phyloP scores from a whole-genome alignment of 2,113 vertebrate species.

The Octodon degus region DNA sequence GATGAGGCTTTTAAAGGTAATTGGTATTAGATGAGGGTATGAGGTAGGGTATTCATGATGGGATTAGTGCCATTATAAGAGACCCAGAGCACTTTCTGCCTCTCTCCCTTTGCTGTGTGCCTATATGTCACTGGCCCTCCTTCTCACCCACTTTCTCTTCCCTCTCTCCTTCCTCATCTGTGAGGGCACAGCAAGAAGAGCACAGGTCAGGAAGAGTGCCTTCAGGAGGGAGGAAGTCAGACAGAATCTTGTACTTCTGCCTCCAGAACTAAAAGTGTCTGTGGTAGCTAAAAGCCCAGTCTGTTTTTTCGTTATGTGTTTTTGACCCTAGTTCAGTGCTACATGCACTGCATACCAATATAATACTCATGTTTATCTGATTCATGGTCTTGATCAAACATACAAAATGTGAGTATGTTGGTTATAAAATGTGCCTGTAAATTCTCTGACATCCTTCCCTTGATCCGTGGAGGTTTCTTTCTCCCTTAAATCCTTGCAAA shows the following conservation, averaged over 20 bases:
- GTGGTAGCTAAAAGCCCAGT: neutral
- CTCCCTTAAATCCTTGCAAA: neutral
- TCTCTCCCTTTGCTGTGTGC: neutral
- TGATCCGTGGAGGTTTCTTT: neutral
- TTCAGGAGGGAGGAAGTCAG: neutral
- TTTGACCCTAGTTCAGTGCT: neutral
- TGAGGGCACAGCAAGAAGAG: neutral
- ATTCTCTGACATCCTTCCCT: neutral
- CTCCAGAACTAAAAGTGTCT: neutral
- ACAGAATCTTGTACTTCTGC: neutral
- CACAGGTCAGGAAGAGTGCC: neutral
- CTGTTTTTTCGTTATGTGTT: neutral
- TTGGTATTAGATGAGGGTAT: neutral
- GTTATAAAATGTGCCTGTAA: constrained; percentile 5
- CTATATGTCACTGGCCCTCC: neutral
- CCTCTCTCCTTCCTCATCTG: neutral
- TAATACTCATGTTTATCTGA: neutral
- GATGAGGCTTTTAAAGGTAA: neutral
- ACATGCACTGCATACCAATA: neutral
- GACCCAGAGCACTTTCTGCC: neutral
- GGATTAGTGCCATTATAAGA: neutral
- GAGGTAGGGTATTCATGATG: neutral
- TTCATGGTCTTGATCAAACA: neutral
- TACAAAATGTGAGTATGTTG: neutral
- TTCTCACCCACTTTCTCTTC: neutral